Evolutionary conservation across 2,113 vertebrate genomes (phyloP).

Genomic region (Lamprotornis superbus): DNA sequence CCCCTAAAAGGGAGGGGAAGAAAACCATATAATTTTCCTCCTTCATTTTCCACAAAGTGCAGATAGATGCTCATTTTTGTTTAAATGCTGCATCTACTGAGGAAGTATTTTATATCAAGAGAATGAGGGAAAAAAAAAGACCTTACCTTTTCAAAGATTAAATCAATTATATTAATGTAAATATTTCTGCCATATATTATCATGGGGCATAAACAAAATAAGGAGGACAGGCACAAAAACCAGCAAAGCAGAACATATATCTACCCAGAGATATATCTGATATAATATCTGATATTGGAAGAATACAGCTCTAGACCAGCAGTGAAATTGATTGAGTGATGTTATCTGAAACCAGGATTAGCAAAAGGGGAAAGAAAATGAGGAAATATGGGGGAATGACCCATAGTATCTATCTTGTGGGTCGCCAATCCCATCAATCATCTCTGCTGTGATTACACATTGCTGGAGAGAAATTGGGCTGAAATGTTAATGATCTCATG

Average conservation of each 20-base stretch:
- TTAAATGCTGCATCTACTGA: not conserved
- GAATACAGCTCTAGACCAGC: not conserved
- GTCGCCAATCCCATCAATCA: conserved; percentile 3
- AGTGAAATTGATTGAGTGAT: conserved; percentile 35
- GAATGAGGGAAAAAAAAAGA: not conserved
- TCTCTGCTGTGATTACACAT: conserved; percentile 1
- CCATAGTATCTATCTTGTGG: conserved; percentile 5
- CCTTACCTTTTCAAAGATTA: not conserved
- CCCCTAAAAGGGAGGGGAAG: rapidly evolving
- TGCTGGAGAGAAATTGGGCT: conserved; percentile 26
- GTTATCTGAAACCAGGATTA: conserved; percentile 27
- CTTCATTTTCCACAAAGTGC: not conserved
- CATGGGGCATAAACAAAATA: not conserved
- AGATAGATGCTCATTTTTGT: not conserved
- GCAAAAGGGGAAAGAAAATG: conserved; percentile 34
- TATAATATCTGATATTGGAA: not conserved
- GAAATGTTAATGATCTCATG: conserved; percentile 51
- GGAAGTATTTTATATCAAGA: not conserved
- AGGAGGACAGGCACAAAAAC: not conserved
- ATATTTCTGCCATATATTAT: not conserved
- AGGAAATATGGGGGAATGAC: conserved; percentile 16
- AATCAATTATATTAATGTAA: not conserved
- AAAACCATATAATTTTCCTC: not conserved
- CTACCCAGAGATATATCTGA: not conserved
- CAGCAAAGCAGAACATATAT: not conserved